These are phyloP conservation scores for Gadopsis marmoratus DNA, from an alignment of 2,797 vertebrate genomes.

Conservation along the genomic window DNA sequence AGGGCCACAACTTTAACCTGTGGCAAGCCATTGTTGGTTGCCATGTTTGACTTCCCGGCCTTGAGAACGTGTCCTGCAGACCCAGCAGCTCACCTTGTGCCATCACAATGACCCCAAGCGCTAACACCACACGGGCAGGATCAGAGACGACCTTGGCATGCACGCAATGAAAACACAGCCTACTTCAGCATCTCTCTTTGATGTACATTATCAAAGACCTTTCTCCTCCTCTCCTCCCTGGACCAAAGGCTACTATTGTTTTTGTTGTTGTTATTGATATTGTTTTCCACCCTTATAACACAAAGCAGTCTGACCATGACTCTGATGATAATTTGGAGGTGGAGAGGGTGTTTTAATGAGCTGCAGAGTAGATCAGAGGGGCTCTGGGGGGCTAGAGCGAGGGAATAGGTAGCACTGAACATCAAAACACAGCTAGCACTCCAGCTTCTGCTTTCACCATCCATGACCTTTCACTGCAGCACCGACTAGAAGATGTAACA, in stretches of 20 bases:
- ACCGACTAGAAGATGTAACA: conserved; percentile 44
- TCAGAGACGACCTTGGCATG: conserved; percentile 81
- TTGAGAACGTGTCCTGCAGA: conserved; percentile 49
- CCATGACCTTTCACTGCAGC: conserved; percentile 72
- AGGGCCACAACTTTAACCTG: conserved; percentile 25
- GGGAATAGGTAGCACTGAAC: conserved; percentile 81
- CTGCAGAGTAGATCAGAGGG: conserved; percentile 81
- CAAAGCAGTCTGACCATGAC: conserved; percentile 90
- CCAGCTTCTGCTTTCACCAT: conserved; percentile 64
- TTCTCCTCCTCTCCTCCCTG: conserved; percentile 81
- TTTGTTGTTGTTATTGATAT: conserved; percentile 89
- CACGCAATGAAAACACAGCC: conserved; percentile 71
- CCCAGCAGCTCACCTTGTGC: conserved; percentile 59
- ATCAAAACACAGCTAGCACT: conserved; percentile 82
- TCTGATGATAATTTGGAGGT: conserved; percentile 86
- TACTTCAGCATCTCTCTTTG: conserved; percentile 78
- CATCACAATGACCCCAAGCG: conserved; percentile 29
- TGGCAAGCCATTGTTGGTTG: conserved; percentile 29
- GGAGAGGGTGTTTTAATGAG: conserved; percentile 86
- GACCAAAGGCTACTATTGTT: conserved; percentile 89
- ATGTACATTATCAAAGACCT: conserved; percentile 84
- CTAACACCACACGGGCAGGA: conserved; percentile 51
- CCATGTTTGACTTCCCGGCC: conserved; percentile 59
- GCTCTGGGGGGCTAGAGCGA: conserved; percentile 69
- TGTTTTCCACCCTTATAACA: conserved; percentile 82